phyloP scores from a whole-genome alignment of 2,113 vertebrate genomes.

The Odocoileus virginianus region DNA sequence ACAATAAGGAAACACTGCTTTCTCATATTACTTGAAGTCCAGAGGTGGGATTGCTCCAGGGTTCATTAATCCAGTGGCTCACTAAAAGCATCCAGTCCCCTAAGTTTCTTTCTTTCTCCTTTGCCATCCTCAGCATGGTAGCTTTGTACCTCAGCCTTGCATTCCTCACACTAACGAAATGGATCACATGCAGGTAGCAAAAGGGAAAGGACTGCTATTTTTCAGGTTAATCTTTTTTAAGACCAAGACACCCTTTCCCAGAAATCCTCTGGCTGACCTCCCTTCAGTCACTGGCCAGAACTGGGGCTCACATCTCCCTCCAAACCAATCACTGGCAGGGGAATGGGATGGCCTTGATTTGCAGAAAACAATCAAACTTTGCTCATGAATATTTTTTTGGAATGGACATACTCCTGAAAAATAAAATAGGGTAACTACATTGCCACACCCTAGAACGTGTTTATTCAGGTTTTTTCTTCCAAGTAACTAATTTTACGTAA shows the following conservation, averaged over 20 bases:
- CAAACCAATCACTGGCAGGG: background rate
- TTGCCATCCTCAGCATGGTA: background rate
- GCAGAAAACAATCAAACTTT: constrained; percentile 20
- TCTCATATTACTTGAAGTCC: background rate
- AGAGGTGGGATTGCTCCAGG: background rate
- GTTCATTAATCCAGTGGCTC: background rate
- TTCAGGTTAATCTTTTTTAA: constrained; percentile 6
- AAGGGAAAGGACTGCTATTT: constrained; percentile 20
- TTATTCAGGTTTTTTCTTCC: constrained; percentile 59
- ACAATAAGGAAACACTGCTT: background rate
- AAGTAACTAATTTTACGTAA: constrained; percentile 61
- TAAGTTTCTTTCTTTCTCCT: constrained; percentile 29
- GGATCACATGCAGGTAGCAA: background rate
- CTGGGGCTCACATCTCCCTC: background rate
- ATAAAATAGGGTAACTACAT: background rate
- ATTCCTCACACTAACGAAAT: background rate
- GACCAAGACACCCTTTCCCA: constrained; percentile 23
- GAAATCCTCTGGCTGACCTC: constrained; percentile 14
- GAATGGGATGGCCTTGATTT: constrained; percentile 3
- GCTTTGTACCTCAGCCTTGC: background rate
- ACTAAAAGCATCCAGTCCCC: background rate
- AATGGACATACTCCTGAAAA: background rate
- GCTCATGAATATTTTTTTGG: constrained; percentile 8
- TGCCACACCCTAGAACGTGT: constrained; percentile 8
- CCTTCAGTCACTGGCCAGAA: constrained; percentile 9